Conservation (phyloP, 2,888 invertebrate genomes). For the Homarus gammarus region DNA sequence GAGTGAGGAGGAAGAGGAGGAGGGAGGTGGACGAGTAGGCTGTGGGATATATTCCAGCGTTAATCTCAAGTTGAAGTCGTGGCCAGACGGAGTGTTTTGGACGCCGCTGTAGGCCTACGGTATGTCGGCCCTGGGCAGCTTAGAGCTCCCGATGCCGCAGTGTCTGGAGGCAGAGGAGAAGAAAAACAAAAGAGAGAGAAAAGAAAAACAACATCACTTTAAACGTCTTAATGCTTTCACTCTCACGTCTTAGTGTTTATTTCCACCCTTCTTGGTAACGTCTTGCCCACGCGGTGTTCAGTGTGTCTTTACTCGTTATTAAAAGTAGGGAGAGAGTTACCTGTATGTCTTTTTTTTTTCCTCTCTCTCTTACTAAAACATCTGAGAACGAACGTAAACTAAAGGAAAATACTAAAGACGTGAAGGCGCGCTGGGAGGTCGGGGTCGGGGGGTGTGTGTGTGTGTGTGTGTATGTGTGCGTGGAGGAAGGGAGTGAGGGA, state of each 20-base stretch:
- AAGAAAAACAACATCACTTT: no score
- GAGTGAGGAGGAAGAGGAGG: not conserved
- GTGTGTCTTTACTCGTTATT: no score
- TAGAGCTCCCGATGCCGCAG: constrained; percentile 30
- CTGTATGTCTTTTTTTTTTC: no score
- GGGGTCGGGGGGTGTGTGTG: constrained; percentile 7
- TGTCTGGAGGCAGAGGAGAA: constrained; percentile 4
- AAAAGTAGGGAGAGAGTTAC: no score
- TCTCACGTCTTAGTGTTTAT: no score
- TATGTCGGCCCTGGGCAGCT: constrained; percentile 44
- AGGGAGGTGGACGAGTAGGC: not conserved
- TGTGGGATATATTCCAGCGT: constrained; percentile 13
- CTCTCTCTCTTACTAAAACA: not conserved
- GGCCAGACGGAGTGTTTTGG: constrained; percentile 29
- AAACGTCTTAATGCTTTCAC: no score
- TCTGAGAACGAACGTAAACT: constrained; percentile 27
- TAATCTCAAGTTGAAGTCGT: constrained; percentile 48
- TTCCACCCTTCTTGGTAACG: no score
- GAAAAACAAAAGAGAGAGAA: no score
- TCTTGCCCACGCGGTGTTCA: no score
- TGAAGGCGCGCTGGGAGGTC: constrained; percentile 10
- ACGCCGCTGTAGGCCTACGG: constrained; percentile 43
- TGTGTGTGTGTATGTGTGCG: no score
- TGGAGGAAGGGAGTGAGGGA: constrained; percentile 5
- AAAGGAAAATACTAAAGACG: constrained; percentile 19